Percentiles rank a stretch among this genome's conserved stretches.
These are phyloP conservation scores for Danionella dracula DNA, from an alignment of 2,797 vertebrate species.

Conservation along the genomic window DNA sequence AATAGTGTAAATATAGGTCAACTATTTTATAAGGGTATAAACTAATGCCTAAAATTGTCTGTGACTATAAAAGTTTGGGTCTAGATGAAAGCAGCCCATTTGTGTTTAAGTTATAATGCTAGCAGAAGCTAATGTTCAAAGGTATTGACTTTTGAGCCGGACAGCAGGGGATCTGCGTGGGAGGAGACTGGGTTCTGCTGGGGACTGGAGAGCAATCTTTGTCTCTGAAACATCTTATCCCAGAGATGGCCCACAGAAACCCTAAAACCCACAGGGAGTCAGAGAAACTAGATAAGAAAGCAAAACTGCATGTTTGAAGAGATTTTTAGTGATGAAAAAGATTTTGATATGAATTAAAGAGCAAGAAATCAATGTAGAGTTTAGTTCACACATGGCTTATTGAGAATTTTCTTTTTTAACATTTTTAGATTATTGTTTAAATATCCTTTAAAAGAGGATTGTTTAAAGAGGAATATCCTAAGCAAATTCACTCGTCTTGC, in stretches of 20 bases:
- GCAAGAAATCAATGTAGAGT: no score
- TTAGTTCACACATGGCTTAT: no score
- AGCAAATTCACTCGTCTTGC: no score
- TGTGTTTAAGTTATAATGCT: neutral
- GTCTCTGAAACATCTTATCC: slow-evolving; percentile 17
- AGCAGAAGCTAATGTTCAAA: neutral
- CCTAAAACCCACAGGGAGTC: slow-evolving; percentile 52
- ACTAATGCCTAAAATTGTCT: no score
- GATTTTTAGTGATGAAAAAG: neutral
- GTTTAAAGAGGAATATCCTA: no score
- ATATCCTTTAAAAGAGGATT: no score
- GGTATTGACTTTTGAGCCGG: neutral
- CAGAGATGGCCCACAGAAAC: slow-evolving; percentile 40
- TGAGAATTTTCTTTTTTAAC: no score
- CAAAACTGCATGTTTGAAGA: slow-evolving; percentile 56
- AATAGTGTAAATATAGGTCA: no score
- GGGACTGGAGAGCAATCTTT: slow-evolving; percentile 7
- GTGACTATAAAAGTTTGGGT: no score
- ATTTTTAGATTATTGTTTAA: no score
- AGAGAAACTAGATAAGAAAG: slow-evolving; percentile 58
- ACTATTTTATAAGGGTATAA: no score
- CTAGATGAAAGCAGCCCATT: neutral
- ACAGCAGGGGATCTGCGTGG: neutral
- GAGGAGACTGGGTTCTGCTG: slow-evolving; percentile 7
- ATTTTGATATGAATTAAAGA: no score